Base-by-base conservation (phyloP, 1,140 invertebrate species). In the Thalassaphorura encarpata region DNA sequence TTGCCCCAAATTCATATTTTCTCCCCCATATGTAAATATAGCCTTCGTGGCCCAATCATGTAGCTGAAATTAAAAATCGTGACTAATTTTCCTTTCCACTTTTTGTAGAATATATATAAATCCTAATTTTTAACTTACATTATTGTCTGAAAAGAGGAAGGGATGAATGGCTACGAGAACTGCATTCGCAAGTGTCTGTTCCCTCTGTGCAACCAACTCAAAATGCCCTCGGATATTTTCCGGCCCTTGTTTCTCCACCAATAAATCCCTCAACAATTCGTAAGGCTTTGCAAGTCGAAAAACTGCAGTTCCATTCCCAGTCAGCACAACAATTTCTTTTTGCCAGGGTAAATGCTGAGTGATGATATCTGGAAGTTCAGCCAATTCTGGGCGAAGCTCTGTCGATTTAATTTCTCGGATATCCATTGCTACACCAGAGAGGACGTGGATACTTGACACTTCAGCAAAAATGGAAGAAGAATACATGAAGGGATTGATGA, bases 1-100 rank as follows among this genome's bases (percentile, higher is more conserved):
- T n/a, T n/a, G n/a, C n/a, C n/a, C n/a, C n/a, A n/a, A n/a, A n/a
- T n/a, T n/a, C n/a, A n/a, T n/a, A n/a, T n/a, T n/a, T n/a, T n/a
- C n/a, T n/a, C 85, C 85, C 29, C 93, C 92, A 71, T 92, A 94
- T 53, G 91, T 71, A 67, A 96, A 91, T 69, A 96, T 94, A 0
- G 92, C 91, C 67, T 88, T 80, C 1, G 85, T 85, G 3, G 93
- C 92, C 83, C 87, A 88, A 66, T 95, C 85, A 39, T 82, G 78
- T 0, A 83, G 69, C 76, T 81, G 62, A 15, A 58, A 42, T 13
- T 29, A 5, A 57, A 15, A 0, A 28, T 52, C 33, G 11, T 36
- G 11, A 29, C 42, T 54, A 24, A 23, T 54, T 36, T 54, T 8
- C 50, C 50, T 39, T 27, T 24, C 41, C 13, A 4, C 4, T 15